Evolutionary conservation across 2,113 vertebrate species (phyloP), one percentile per base, ranked within the genome.

Genomic region (Sceloporus tristichus): DNA sequence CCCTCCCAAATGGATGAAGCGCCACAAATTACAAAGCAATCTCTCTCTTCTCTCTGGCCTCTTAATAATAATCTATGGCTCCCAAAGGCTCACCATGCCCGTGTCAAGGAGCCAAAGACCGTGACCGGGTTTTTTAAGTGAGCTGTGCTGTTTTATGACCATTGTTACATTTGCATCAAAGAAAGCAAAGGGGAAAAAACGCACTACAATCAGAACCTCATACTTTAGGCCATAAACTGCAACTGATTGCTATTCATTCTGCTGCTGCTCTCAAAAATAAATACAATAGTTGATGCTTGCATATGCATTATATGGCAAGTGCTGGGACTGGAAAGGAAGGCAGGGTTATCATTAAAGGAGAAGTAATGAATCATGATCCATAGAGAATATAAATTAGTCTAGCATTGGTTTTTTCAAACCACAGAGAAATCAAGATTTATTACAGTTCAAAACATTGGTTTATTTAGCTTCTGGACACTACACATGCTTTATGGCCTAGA

Each of bases 11-110:
- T 85, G 79, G 88, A 86, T 77, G 84, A 82, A 89, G 34, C 74
- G 62, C 71, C 71, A 74, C 71, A 89, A 89, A 86, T 86, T 89
- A 86, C 84, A 86, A 82, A 81, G 73, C 84, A 89, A 89, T 89
- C 71, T 82, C 42, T 89, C 88, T 76, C 84, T 89, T 82, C 84
- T 89, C 73, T 40, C 70, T 76, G 79, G 84, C 79, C 88, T 89
- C 84, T 86, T 77, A 89, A 89, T 89, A 89, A 89, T 88, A 56
- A 89, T 89, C 84, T 71, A 54, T 19, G 53, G 42, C 42, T 86
- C 71, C 79, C 84, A n/a, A 42, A 54, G 34, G 78, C 78, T 76
- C 48, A n/a, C 40, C 6, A 71, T 82, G 62, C 80, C 42, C 14
- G 42, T 83, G 73, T 83, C 87, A 88, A 88, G 88, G 78, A 89